Percentiles rank a stretch among this genome's conserved stretches.
Conservation (phyloP, 2,113 vertebrate species). For the Perognathus longimembris region DNA sequence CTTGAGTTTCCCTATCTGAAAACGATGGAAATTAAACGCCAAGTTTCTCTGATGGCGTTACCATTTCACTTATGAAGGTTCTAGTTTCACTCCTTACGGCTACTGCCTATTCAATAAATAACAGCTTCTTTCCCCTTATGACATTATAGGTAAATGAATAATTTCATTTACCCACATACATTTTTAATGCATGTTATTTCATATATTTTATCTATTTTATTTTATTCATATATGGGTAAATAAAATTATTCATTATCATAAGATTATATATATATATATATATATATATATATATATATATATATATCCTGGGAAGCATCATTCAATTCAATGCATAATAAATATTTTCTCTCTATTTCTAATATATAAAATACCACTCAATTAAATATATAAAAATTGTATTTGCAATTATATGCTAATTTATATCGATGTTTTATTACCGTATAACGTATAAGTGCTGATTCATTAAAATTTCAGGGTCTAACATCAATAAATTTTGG, state of each 20-base stretch:
- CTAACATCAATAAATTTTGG: slow-evolving; percentile 33
- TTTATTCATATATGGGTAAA: no score
- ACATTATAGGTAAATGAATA: not conserved
- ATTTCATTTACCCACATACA: not conserved
- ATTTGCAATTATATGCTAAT: slow-evolving; percentile 37
- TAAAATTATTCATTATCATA: no score
- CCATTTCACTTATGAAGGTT: not conserved
- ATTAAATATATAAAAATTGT: not conserved
- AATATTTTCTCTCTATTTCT: no score
- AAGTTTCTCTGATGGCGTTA: not conserved
- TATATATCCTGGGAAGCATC: not conserved
- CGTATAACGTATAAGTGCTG: not conserved
- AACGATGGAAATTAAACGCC: not conserved
- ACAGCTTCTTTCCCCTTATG: not conserved
- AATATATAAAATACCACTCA: not conserved
- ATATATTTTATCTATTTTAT: no score
- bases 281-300: not conserved
- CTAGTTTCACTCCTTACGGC: not conserved
- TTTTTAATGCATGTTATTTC: no score
- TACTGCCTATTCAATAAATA: not conserved
- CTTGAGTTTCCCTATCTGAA: not conserved
- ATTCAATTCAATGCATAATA: not conserved
- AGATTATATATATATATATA: no score
- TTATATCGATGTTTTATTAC: slow-evolving; percentile 35
- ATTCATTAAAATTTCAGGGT: slow-evolving; percentile 1